phyloP scores from a whole-genome alignment of 2,797 vertebrate species.

The Pyrocephalus nanus region DNA sequence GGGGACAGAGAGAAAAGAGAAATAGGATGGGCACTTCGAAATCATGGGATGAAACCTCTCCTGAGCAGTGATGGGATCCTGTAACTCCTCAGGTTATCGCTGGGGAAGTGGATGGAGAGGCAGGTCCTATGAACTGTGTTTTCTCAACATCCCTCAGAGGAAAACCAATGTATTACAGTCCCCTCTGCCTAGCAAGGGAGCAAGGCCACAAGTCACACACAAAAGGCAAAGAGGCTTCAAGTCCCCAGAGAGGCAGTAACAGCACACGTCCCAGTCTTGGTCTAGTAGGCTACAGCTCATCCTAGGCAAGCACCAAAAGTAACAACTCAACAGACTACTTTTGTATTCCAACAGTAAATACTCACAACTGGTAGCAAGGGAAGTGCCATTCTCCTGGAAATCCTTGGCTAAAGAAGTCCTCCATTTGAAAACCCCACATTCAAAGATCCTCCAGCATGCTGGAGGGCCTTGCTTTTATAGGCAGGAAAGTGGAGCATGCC shows the following conservation, averaged over 20 bases:
- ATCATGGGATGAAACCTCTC: neutral
- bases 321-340: too few species aligned
- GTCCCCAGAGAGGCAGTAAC: neutral
- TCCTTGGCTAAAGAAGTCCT: neutral
- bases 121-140: neutral
- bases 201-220: neutral
- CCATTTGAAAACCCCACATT: neutral
- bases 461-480: neutral
- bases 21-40: neutral
- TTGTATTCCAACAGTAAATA: neutral
- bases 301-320: neutral
- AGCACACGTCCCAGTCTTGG: rapidly evolving
- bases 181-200: too few species aligned
- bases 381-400: neutral
- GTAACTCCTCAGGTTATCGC: rapidly evolving
- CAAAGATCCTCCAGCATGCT: rapidly evolving
- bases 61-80: neutral
- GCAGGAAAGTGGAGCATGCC: neutral
- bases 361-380: neutral
- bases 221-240: neutral
- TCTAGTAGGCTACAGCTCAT: rapidly evolving
- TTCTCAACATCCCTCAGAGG: neutral
- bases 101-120: neutral
- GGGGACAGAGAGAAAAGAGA: too few species aligned
- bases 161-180: rapidly evolving